These are phyloP conservation scores for Pseudopodoces humilis DNA, from an alignment of 2,113 vertebrate genomes.

Conservation along the genomic window DNA sequence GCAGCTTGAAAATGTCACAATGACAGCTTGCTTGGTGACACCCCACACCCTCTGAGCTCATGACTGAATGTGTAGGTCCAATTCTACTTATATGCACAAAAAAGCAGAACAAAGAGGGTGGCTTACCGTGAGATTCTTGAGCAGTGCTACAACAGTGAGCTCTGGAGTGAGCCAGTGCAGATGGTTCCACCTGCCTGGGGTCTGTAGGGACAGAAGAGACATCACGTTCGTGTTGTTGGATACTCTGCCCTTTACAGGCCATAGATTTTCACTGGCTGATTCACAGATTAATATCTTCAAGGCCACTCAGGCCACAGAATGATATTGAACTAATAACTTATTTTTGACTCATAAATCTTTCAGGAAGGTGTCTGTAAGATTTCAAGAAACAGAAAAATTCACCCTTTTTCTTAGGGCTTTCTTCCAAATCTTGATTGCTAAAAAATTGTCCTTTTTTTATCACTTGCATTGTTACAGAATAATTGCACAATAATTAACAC, in stretches of 20 bases:
- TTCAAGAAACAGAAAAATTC: neutral
- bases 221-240: rapidly evolving
- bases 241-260: neutral
- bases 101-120: neutral
- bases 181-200: neutral
- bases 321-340: conserved; percentile 8
- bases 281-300: conserved; percentile 28
- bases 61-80: neutral
- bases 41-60: neutral
- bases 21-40: neutral
- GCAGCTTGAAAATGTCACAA: conserved; percentile 44
- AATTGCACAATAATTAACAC: neutral
- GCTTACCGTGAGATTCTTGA: neutral
- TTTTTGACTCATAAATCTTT: neutral
- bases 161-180: neutral
- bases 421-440: neutral
- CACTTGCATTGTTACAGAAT: neutral
- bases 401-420: neutral
- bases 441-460: neutral
- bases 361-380: neutral
- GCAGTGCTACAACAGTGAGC: neutral
- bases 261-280: conserved; percentile 6
- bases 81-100: neutral
- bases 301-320: neutral
- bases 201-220: neutral